Percentiles rank a stretch among this genome's conserved stretches.
These are phyloP conservation scores for Norana najaformis DNA, from an alignment of 2,888 invertebrate genomes.

Conservation along the genomic window DNA sequence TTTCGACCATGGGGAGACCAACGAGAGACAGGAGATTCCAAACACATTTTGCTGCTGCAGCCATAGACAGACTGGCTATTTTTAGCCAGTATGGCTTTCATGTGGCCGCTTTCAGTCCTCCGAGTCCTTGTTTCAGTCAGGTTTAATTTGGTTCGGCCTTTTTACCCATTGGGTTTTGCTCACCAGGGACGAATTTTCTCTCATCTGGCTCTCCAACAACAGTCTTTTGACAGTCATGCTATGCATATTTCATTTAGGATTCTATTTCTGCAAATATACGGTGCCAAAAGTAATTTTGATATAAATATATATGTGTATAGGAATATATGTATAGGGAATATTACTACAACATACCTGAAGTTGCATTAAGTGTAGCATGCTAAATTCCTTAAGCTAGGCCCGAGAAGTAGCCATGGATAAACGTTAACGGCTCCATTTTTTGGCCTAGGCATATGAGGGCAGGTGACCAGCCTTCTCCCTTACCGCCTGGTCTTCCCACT, in stretches of 20 bases:
- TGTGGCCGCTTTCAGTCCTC: neutral
- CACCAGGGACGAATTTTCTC: neutral
- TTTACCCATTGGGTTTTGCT: neutral
- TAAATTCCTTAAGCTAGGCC: too few species aligned
- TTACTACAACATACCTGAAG: neutral
- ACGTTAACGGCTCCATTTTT: too few species aligned
- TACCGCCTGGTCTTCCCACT: too few species aligned
- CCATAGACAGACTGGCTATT: neutral
- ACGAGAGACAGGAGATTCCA: neutral
- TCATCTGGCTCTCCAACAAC: neutral
- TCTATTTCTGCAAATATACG: neutral
- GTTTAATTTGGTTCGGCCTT: neutral
- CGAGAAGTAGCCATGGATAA: too few species aligned
- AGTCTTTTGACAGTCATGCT: neutral
- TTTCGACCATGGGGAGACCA: too few species aligned
- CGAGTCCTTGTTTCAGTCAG: neutral
- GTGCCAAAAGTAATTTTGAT: neutral
- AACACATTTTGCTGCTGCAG: neutral
- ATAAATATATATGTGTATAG: neutral
- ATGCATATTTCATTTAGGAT: neutral
- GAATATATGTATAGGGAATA: neutral
- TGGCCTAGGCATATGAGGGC: too few species aligned
- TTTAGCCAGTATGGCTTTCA: slow-evolving; percentile 1
- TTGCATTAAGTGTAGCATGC: too few species aligned
- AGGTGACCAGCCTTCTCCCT: too few species aligned